phyloP scores from a whole-genome alignment of 1,140 invertebrate genomes.

The Zaprionus ghesquierei region DNA sequence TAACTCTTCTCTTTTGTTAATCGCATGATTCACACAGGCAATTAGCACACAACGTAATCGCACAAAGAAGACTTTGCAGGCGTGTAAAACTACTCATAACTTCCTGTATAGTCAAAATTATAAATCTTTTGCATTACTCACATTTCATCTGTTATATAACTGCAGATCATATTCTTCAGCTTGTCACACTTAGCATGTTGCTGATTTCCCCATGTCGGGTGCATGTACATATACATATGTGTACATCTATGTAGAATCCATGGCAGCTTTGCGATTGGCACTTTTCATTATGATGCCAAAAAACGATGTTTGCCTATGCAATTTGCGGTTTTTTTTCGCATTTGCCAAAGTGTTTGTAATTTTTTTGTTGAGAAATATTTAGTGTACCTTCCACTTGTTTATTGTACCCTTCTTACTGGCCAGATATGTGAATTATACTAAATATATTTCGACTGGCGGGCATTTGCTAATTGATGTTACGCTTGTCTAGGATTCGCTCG shows the following conservation, averaged over 20 bases:
- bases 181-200: not conserved
- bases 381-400: not conserved
- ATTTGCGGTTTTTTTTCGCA: not conserved
- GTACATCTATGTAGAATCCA: not conserved
- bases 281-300: not conserved
- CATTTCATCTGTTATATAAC: not conserved
- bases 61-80: not conserved
- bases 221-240: not conserved
- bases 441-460: slow-evolving; percentile 65
- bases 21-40: not conserved
- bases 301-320: not conserved
- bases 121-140: not conserved
- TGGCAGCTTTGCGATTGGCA: not conserved
- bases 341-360: not conserved
- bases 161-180: not conserved
- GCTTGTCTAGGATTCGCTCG: slow-evolving; percentile 4
- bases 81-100: too few relatives aligned
- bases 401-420: not conserved
- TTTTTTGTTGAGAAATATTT: not conserved
- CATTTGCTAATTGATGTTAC: slow-evolving; percentile 59
- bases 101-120: not conserved
- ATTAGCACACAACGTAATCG: not conserved
- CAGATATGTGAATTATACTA: slow-evolving; percentile 18
- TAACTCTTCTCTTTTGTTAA: not conserved
- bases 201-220: not conserved